Conservation (phyloP, 2,113 vertebrate species). For the Eudorcas thomsonii region DNA sequence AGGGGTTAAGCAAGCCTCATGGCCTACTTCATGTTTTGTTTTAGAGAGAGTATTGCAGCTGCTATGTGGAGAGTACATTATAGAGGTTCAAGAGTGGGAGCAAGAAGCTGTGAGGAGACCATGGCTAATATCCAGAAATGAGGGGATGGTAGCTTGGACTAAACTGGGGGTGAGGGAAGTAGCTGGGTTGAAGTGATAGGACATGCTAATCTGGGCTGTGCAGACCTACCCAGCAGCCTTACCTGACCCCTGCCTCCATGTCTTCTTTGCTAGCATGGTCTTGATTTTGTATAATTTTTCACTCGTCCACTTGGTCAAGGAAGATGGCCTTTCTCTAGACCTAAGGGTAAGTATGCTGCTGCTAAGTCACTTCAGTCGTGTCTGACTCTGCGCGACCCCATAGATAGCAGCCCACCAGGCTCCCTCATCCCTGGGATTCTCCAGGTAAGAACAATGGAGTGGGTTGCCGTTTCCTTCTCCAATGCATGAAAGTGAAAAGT, state of each 20-base stretch:
- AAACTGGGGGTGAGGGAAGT: neutral
- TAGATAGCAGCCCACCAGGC: no score
- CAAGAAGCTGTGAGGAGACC: neutral
- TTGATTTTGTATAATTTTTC: neutral
- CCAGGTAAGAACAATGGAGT: no score
- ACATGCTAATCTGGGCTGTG: no score
- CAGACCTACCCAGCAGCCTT: neutral
- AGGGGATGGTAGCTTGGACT: neutral
- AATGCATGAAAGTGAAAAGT: no score
- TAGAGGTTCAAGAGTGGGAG: neutral
- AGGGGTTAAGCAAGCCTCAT: neutral
- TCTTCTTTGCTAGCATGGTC: neutral
- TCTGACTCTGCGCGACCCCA: no score
- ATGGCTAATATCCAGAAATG: neutral
- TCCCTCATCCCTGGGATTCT: no score
- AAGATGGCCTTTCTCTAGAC: neutral
- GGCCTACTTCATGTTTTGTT: neutral
- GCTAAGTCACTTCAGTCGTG: no score
- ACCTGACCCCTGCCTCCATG: neutral
- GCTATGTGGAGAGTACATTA: neutral
- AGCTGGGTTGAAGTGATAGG: neutral
- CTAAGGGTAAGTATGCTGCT: no score
- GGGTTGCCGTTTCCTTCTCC: no score
- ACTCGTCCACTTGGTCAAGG: neutral
- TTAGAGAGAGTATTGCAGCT: neutral